These are phyloP conservation scores for Stegodyphus dumicola DNA, from an alignment of 1,140 invertebrate species.

Conservation along the genomic window DNA sequence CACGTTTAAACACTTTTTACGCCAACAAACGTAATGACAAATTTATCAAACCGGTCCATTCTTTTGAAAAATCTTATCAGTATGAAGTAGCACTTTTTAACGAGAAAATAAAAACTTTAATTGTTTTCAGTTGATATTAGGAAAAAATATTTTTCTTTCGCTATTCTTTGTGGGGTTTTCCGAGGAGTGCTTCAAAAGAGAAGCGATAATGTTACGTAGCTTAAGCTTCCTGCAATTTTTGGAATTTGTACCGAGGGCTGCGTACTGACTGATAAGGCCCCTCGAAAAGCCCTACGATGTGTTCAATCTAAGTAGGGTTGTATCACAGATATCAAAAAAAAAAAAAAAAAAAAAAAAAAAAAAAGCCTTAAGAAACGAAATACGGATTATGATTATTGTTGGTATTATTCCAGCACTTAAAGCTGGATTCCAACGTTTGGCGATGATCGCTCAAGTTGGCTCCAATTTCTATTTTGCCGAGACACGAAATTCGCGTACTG, in stretches of 20 bases:
- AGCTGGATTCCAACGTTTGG: not conserved
- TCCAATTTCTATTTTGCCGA: too few relatives aligned
- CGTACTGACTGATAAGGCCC: slow-evolving; percentile 22
- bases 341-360: not conserved
- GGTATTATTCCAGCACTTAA: slow-evolving; percentile 9
- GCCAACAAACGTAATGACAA: too few relatives aligned
- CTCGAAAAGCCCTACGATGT: not conserved
- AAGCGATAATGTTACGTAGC: slow-evolving; percentile 26
- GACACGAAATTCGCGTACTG: too few relatives aligned
- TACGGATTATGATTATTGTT: slow-evolving; percentile 33
- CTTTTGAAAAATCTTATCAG: too few relatives aligned
- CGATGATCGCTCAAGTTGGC: not conserved
- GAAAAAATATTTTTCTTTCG: too few relatives aligned
- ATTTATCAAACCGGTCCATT: too few relatives aligned
- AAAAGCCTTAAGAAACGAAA: slow-evolving; percentile 6
- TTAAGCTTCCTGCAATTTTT: slow-evolving; percentile 20
- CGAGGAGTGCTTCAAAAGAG: not conserved
- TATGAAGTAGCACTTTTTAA: too few relatives aligned
- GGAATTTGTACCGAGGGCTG: slow-evolving; percentile 19
- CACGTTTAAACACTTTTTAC: too few relatives aligned
- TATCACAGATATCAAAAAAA: slow-evolving; percentile 1
- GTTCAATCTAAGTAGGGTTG: not conserved
- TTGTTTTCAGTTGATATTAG: too few relatives aligned
- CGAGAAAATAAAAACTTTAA: too few relatives aligned
- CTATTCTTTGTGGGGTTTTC: not conserved